Evolutionary conservation across 1,140 invertebrate species (phyloP), one percentile per base, ranked within the genome.

Genomic region (Microplitis mediator): DNA sequence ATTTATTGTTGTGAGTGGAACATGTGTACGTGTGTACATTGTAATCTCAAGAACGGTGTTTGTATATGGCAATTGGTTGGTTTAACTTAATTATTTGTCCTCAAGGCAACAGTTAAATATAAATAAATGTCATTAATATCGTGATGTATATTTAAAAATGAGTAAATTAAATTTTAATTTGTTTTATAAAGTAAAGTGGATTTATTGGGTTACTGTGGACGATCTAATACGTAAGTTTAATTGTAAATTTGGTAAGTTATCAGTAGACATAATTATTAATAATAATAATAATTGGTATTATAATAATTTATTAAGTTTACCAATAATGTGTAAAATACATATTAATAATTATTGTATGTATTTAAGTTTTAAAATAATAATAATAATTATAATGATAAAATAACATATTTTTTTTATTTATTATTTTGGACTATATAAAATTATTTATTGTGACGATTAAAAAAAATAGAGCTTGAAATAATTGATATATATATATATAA

Each of bases 171-270:
- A 23, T 23, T 23, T 23, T 23, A 23, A 23, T 23, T 23, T 23
- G 23, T 23, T 23, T 23, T 23, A 23, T 23, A 13, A 5, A 34
- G 35, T 62, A 1, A 64, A 23, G 62, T 64, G 62, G 23, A 45
- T 45, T 11, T 23, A 23, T 23, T 23, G 23, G 23, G 23, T 23
- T n/a, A n/a, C 23, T 23, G 4, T 63, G 34, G n/a, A 36, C 13
- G 36, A 65, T 50, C 11, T 45, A 60, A 50, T 50, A 8, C 14
- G 5, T 39, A 34, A 36, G 31, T 61, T 31, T 61, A n/a, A 60
- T 56, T 69, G 58, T 70, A 62, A 64, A 71, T 64, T 23, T 54
- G 45, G 50, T 64, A 65, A 71, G 34, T 71, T 71, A 71, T 71
- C 69, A 71, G 69, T 71, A 71, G 63, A 65, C 39, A 6, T 45